Base-by-base conservation (phyloP, 2,888 invertebrate species). In the Lasioglossum lativentre region DNA sequence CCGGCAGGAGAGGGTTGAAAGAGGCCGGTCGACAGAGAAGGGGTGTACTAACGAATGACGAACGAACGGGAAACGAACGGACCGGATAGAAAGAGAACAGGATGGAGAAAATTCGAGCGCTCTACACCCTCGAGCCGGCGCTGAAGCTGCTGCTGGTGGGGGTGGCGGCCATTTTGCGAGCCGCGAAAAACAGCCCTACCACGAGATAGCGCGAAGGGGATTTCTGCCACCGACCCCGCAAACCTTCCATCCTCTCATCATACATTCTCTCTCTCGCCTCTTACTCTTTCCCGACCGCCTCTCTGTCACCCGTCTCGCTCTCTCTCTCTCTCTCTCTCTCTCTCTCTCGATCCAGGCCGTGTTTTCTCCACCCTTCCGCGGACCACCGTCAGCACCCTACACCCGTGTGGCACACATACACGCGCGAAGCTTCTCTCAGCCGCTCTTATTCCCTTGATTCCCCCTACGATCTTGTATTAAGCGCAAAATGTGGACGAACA, bases 151-250 rank as follows among this genome's bases (percentile, higher is more conserved):
- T 82, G 91, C 27, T 83, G 92, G 94, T 93, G 93, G 94, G 93
- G 93, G 91, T 87, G 94, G 94, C 95, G 93, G 95, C 95, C 95
- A 95, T 95, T 95, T 95, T 95, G 95, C 91, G 91, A 94, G 93
- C 92, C 91, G 93, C 93, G 95, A 95, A 95, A 95, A 95, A 95
- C 95, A 95, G 92, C 93, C 94, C 94, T 93, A 87, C 94, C 94
- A 94, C 93, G 94, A 94, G 93, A 94, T 93, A 92, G 91, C 91
- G 86, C 91, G 88, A 92, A 92, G 89, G 92, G 91, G 87, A 82
- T 85, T 81, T 82, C 90, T 84, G 85, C 88, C 86, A 86, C 85
- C 85, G 87, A 88, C 83, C 85, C 90, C 85, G 74, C 89, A 70
- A 75, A 85, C 82, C 84, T 76, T 83, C 81, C 83, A 72, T 56